Conservation (phyloP, 2,113 vertebrate species). For the Struthidea cinerea region DNA sequence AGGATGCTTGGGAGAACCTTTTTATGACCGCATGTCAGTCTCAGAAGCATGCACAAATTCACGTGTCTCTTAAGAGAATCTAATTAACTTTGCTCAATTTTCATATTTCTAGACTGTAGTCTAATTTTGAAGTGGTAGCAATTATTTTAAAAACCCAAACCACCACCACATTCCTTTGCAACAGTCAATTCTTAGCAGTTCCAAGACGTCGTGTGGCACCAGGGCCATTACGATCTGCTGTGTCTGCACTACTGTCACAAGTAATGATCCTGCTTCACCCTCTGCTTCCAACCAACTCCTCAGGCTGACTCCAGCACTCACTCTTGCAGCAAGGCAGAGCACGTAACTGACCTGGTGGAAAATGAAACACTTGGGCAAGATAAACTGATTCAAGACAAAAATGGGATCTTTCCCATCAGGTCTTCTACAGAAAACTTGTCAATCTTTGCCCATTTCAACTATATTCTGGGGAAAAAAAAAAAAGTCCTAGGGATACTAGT, state of each 20-base stretch:
- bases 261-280: background rate
- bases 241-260: background rate
- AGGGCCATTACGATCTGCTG: background rate
- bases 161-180: background rate
- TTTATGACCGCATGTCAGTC: background rate
- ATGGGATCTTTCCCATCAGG: background rate
- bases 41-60: background rate
- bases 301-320: background rate
- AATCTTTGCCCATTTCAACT: background rate
- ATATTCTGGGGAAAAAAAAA: background rate
- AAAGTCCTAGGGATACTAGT: background rate
- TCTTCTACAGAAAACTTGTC: background rate
- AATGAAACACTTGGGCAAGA: background rate
- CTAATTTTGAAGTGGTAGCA: background rate
- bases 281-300: background rate
- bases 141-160: background rate
- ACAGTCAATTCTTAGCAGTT: background rate
- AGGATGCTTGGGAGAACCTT: background rate
- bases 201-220: background rate
- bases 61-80: background rate
- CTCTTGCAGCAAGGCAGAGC: background rate
- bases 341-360: background rate
- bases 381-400: background rate
- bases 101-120: background rate
- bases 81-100: background rate